A percentile compares a stretch with the other conserved stretches of the same genome.
Evolutionary conservation across 2,113 vertebrate species (phyloP).

Genomic region (Chaetura pelagica): DNA sequence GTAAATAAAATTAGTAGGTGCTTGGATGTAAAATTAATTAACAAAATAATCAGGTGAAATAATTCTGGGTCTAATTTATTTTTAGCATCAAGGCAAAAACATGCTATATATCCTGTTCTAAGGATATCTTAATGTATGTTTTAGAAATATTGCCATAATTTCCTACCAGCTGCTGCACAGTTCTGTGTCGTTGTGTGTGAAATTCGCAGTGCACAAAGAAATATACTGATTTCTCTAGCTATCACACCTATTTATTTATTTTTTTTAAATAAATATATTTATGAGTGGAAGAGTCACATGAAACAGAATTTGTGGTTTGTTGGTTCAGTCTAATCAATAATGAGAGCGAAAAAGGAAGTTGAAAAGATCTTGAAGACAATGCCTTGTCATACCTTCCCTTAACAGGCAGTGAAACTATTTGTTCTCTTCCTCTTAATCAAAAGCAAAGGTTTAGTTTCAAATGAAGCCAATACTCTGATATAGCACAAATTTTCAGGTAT

Average conservation of each 20-base stretch:
- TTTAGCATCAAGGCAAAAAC: background rate
- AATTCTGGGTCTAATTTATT: background rate
- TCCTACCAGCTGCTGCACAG: background rate
- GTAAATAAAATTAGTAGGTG: background rate
- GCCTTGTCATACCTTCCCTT: background rate
- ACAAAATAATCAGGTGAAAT: background rate
- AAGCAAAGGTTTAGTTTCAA: background rate
- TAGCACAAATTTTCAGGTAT: rapidly evolving
- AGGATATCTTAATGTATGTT: background rate
- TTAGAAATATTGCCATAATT: background rate
- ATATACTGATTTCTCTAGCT: background rate
- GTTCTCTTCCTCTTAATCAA: background rate
- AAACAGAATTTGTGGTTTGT: background rate
- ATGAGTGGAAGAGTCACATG: background rate
- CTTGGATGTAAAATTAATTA: background rate
- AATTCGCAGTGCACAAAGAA: background rate
- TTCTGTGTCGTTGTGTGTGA: background rate
- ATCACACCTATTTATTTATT: background rate
- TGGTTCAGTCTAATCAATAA: background rate
- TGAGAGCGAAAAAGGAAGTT: background rate
- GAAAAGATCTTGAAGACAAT: background rate
- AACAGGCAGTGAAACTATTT: background rate
- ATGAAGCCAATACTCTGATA: background rate
- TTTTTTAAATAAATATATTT: background rate
- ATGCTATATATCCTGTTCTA: background rate